Percentiles rank a stretch among this genome's conserved stretches.
These are phyloP conservation scores for Rapana venosa DNA, from an alignment of 2,888 invertebrate species.

Conservation along the genomic window DNA sequence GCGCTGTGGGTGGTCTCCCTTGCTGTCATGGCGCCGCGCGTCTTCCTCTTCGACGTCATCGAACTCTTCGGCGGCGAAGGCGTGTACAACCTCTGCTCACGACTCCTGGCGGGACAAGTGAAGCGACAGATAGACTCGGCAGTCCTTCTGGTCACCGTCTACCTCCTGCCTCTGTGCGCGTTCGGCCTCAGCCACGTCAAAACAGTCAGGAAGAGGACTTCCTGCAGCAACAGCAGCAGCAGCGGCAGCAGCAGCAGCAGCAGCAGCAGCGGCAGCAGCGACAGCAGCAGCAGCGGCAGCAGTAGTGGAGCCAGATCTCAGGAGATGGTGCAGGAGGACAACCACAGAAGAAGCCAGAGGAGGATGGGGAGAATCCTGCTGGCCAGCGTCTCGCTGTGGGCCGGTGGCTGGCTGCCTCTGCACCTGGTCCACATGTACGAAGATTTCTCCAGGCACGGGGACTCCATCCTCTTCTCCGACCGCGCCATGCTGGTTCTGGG, in stretches of 20 bases:
- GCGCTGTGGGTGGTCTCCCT: neutral
- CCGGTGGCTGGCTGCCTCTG: neutral
- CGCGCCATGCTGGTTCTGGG: neutral
- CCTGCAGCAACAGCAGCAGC: neutral
- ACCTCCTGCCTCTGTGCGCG: neutral
- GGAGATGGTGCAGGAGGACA: neutral
- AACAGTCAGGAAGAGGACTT: no score
- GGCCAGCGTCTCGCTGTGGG: neutral
- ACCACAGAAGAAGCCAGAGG: neutral
- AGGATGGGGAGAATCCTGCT: neutral
- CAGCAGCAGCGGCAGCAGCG: no score
- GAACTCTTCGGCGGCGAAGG: slow-evolving; percentile 34
- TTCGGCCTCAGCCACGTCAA: neutral
- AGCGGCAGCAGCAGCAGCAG: neutral
- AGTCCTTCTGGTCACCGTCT: neutral
- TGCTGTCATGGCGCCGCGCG: neutral
- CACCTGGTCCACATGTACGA: slow-evolving; percentile 9
- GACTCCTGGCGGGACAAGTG: neutral
- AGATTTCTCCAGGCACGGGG: neutral
- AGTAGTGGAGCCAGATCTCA: neutral
- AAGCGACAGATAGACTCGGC: neutral
- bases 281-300: no score
- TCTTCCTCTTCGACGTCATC: slow-evolving; percentile 19
- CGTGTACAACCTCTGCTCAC: slow-evolving; percentile 32
- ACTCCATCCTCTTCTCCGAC: neutral